Evolutionary conservation across 2,797 vertebrate species (phyloP).

Genomic region (Stomatorhinus walkeri): DNA sequence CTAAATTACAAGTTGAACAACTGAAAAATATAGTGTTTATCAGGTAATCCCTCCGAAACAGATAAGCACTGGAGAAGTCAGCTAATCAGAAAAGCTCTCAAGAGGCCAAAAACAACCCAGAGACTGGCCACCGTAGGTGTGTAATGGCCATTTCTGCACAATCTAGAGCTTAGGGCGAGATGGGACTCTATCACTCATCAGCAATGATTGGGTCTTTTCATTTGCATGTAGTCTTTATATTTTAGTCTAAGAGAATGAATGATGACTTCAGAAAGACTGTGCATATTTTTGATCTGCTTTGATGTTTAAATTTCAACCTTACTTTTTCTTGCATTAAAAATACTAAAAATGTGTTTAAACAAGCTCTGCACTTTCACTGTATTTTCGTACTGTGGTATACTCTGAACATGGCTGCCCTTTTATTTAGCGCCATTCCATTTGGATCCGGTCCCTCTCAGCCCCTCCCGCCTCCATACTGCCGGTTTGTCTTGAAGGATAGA

Average conservation of each 20-base stretch:
- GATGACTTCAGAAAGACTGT: background rate
- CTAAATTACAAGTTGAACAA: background rate
- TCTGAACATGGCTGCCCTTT: background rate
- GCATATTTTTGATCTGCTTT: background rate
- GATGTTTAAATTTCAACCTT: background rate
- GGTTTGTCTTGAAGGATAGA: constrained; percentile 16
- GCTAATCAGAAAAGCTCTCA: background rate
- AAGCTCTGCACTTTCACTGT: background rate
- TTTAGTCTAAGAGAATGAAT: background rate
- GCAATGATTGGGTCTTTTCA: background rate
- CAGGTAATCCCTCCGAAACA: background rate
- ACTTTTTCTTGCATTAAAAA: background rate
- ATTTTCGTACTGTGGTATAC: background rate
- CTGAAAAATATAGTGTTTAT: background rate
- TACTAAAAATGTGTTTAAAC: background rate
- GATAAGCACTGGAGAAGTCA: background rate
- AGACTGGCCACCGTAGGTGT: background rate
- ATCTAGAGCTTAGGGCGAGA: background rate
- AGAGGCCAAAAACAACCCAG: background rate
- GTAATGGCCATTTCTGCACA: background rate
- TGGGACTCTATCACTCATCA: background rate
- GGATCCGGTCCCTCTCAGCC: background rate
- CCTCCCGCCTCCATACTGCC: background rate
- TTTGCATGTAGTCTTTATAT: background rate
- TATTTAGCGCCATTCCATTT: background rate